Conservation (phyloP, 1,140 invertebrate species). For the Spodoptera litura region DNA sequence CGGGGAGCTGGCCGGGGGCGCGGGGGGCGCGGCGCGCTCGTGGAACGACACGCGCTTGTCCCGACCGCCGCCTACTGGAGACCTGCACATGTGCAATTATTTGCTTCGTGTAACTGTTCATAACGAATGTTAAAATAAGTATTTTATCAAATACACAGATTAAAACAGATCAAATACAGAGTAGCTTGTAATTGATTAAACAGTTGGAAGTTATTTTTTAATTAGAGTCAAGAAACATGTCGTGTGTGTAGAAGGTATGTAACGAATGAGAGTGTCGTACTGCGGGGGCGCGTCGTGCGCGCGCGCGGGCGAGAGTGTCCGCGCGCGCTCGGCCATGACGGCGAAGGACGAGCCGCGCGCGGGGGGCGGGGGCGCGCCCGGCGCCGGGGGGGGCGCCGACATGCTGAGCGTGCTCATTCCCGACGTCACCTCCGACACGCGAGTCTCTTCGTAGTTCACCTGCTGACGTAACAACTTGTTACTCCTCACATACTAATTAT, state of each 20-base stretch:
- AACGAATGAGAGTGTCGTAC: conserved; percentile 38
- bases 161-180: no score
- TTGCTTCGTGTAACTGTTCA: background rate
- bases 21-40: conserved; percentile 74
- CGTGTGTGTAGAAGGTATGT: no score
- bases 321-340: conserved; percentile 90
- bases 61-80: conserved; percentile 61
- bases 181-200: no score
- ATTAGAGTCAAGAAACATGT: no score
- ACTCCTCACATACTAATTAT: no score
- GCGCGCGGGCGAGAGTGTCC: conserved; percentile 76
- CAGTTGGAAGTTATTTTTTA: no score
- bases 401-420: conserved; percentile 43
- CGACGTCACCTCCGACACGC: conserved; percentile 56
- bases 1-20: conserved; percentile 67
- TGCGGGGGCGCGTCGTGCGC: conserved; percentile 6
- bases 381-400: conserved; percentile 89
- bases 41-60: conserved; percentile 92
- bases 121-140: no score
- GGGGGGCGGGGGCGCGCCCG: conserved; percentile 89
- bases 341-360: conserved; percentile 93
- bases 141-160: no score
- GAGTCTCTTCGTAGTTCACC: conserved; percentile 55
- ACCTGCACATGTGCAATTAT: conserved; percentile 47
- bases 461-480: background rate